Conservation (phyloP, 2,113 vertebrate genomes). For the Charadrius vociferus region DNA sequence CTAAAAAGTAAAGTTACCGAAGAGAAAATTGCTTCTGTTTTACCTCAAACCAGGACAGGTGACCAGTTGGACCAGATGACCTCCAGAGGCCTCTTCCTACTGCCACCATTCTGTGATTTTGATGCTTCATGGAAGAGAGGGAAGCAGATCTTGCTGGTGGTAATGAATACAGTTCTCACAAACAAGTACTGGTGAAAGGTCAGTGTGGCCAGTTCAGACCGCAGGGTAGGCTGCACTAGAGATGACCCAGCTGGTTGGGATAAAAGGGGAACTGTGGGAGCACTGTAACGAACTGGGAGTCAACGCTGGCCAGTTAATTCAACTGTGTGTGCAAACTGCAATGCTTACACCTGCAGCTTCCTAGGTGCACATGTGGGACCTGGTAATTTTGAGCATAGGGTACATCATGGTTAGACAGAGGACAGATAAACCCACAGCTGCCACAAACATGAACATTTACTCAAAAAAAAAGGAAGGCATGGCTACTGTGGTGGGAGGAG, state of each 20-base stretch:
- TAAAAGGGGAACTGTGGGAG: background rate
- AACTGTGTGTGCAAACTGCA: background rate
- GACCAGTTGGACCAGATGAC: background rate
- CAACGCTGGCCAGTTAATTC: background rate
- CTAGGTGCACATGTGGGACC: background rate
- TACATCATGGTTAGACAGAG: too few species aligned
- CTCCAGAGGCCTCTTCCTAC: background rate
- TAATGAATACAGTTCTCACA: background rate
- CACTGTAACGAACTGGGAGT: background rate
- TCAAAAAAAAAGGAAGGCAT: background rate
- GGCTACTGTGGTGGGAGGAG: background rate
- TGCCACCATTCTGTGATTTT: fast-evolving
- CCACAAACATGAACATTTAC: background rate
- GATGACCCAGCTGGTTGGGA: background rate
- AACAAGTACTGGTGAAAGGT: background rate
- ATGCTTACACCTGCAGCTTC: background rate
- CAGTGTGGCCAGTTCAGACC: background rate
- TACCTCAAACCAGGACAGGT: too few species aligned
- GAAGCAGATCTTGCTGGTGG: background rate
- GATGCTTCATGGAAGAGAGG: background rate
- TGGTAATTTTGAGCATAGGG: background rate
- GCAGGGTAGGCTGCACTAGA: background rate
- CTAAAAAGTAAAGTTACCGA: too few species aligned
- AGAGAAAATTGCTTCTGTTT: too few species aligned
- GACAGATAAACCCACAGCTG: background rate